Percentiles rank a stretch among this genome's conserved stretches.
Conservation (phyloP, 2,888 invertebrate genomes). For the Sminthurinus aureus region DNA sequence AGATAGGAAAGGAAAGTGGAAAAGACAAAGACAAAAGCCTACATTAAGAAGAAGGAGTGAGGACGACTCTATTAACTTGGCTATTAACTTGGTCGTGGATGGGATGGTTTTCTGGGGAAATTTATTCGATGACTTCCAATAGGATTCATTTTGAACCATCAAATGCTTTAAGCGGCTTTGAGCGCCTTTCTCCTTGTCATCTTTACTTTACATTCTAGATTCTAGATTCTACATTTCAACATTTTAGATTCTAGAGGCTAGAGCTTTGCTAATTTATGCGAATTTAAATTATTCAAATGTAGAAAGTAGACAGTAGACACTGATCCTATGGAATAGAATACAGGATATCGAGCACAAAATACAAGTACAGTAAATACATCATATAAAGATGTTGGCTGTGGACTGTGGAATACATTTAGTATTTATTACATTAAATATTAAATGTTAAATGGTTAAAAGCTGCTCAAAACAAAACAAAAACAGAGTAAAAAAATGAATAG, state of each 20-base stretch:
- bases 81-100: slow-evolving; percentile 45
- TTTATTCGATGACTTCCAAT: slow-evolving; percentile 39
- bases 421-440: not conserved
- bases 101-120: slow-evolving; percentile 28
- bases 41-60: not conserved
- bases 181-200: slow-evolving; percentile 12
- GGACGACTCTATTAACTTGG: slow-evolving; percentile 48
- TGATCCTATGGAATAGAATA: too few relatives aligned
- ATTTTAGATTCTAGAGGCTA: not conserved
- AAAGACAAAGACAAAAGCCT: not conserved
- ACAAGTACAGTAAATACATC: too few relatives aligned
- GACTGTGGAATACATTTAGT: not conserved
- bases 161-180: slow-evolving; percentile 27
- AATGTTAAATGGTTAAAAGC: not conserved
- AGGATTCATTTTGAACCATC: slow-evolving; percentile 14
- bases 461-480: too few relatives aligned
- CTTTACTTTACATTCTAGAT: not conserved
- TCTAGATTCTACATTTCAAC: too few relatives aligned
- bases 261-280: slow-evolving; percentile 9
- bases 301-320: too few relatives aligned
- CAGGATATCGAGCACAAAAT: too few relatives aligned
- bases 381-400: too few relatives aligned
- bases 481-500: too few relatives aligned
- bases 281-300: not conserved
- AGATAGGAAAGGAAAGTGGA: not conserved